Conservation (phyloP, 2,888 invertebrate species). For the Euphydryas editha region DNA sequence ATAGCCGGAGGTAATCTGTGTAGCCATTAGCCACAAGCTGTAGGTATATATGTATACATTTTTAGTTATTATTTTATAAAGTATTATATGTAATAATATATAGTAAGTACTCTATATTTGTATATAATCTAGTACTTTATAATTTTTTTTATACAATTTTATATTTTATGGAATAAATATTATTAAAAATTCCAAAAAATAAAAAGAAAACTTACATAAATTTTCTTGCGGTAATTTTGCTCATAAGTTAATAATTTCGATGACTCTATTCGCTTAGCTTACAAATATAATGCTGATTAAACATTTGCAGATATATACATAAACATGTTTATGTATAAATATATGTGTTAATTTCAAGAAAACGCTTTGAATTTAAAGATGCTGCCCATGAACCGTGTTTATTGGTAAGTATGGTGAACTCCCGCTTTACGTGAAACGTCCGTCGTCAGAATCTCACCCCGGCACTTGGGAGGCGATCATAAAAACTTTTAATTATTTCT, state of each 20-base stretch:
- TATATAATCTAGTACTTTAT: neutral
- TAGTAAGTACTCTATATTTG: neutral
- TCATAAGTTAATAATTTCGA: no score
- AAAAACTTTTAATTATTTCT: slow-evolving; percentile 82
- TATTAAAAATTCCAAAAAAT: no score
- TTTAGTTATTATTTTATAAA: neutral
- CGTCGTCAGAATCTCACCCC: slow-evolving; percentile 63
- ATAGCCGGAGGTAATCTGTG: slow-evolving; percentile 33
- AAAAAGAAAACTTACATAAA: no score
- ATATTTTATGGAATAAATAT: neutral
- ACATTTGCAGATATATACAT: no score
- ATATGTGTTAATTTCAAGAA: slow-evolving; percentile 22
- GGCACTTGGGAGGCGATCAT: slow-evolving; percentile 63
- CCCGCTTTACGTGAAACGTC: slow-evolving; percentile 53
- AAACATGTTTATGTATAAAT: neutral
- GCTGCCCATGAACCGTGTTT: slow-evolving; percentile 31
- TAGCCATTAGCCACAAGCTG: neutral
- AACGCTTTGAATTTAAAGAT: slow-evolving; percentile 45
- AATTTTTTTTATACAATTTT: neutral
- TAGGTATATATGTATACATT: neutral
- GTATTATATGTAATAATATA: no score
- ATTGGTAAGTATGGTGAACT: slow-evolving; percentile 48
- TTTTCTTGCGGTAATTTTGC: no score
- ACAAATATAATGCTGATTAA: no score
- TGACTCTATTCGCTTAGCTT: no score